Evolutionary conservation across 2,113 vertebrate genomes (phyloP).

Genomic region (Pedionomus torquatus): DNA sequence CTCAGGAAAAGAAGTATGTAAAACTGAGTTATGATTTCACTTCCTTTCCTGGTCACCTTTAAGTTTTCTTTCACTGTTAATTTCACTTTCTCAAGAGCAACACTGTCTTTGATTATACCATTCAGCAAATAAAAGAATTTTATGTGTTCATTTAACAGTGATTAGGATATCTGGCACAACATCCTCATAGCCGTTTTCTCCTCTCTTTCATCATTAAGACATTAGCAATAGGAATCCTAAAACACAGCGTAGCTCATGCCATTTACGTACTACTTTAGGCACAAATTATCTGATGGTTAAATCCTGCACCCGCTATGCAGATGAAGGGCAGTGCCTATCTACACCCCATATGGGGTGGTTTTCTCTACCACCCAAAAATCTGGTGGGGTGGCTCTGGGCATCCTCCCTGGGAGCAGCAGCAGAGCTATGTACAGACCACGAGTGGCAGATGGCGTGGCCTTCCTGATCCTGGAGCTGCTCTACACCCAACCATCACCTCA

Average conservation of each 20-base stretch:
- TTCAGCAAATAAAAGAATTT: background rate
- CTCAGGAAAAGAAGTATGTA: background rate
- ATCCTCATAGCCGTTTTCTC: background rate
- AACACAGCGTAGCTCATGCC: background rate
- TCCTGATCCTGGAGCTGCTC: background rate
- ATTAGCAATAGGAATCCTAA: background rate
- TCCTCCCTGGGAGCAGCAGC: background rate
- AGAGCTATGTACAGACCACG: background rate
- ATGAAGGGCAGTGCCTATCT: background rate
- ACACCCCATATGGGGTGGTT: too few species aligned
- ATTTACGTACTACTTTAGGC: background rate
- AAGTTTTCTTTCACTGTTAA: conserved; percentile 14
- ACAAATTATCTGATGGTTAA: too few species aligned
- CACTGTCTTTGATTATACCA: background rate
- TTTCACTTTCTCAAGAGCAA: conserved; percentile 1
- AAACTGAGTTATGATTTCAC: conserved; percentile 6
- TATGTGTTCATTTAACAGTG: background rate
- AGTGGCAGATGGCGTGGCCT: background rate
- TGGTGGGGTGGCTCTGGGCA: background rate
- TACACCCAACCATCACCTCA: background rate
- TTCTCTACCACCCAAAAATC: background rate
- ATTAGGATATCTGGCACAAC: background rate
- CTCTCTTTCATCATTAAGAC: background rate
- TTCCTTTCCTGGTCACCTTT: conserved; percentile 38
- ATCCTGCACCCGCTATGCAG: background rate